Percentiles rank a stretch among this genome's conserved stretches.
phyloP scores from a whole-genome alignment of 2,888 invertebrate genomes.

The Agrilus biguttatus region DNA sequence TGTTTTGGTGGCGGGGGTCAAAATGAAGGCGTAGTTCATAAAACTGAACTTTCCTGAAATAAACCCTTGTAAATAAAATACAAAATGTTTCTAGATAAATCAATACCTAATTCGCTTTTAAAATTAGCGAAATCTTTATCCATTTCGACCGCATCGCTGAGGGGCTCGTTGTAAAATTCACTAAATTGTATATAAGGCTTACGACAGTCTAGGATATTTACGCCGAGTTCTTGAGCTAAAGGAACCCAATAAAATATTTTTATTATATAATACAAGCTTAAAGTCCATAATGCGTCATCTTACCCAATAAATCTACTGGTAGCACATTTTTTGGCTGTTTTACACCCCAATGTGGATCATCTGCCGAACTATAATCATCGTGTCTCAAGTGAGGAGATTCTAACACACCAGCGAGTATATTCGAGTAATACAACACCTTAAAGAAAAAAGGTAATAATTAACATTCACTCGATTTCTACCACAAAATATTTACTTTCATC shows the following conservation, averaged over 20 bases:
- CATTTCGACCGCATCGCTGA: constrained; percentile 88
- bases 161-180: constrained; percentile 88
- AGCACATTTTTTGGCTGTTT: constrained; percentile 29
- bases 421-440: constrained; percentile 75
- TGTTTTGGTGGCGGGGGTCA: constrained; percentile 84
- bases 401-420: constrained; percentile 68
- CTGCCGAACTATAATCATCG: constrained; percentile 36
- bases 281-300: constrained; percentile 2
- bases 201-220: constrained; percentile 67
- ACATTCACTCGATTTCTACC: background rate
- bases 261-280: background rate
- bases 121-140: constrained; percentile 86
- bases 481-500: constrained; percentile 49
- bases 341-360: constrained; percentile 25
- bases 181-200: constrained; percentile 71
- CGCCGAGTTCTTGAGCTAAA: constrained; percentile 52
- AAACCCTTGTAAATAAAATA: no score
- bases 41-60: constrained; percentile 62
- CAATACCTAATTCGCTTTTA: constrained; percentile 45
- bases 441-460: constrained; percentile 8
- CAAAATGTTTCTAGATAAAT: background rate
- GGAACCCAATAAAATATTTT: background rate
- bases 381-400: constrained; percentile 50
- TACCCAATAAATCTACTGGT: constrained; percentile 45
- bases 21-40: constrained; percentile 78